Base-by-base conservation (phyloP, 1,140 invertebrate species). In the Drosophila pseudoananassae region DNA sequence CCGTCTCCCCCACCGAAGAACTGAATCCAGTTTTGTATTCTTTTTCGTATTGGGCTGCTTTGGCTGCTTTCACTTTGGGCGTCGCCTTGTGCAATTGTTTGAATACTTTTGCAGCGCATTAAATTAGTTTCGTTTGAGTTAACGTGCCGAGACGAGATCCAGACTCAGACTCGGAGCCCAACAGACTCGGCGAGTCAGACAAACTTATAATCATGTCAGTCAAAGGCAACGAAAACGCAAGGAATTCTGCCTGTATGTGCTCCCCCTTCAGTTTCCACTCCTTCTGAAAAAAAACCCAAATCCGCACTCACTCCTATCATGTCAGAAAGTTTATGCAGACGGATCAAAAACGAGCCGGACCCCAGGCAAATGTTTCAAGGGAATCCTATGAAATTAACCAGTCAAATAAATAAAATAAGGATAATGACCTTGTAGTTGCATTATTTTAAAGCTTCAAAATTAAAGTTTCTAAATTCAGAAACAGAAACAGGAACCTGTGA, bases 121-220 rank as follows among this genome's bases (percentile, higher is more conserved):
- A 89, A 89, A 89, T 89, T 89, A 89, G 84, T 89, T 89, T 89
- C 84, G 84, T 89, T 89, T 89, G 84, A 89, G 84, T 89, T 89
- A 88, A 90, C 84, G 85, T 88, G 82, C 73, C 82, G 64, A 46
- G 79, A 71, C 78, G 70, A 49, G 36, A 69, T 68, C 61, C 49
- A 55, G 69, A 68, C 61, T 56, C 60, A 70, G 55, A 46, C 43
- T 17, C 38, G 3, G 38, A 40, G 4, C 12, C 12, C 14, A 14
- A 15, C n/a, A 6, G 43, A 54, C 33, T 38, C 29, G 45, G 38
- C 36, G 60, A 74, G 47, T 71, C 75, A 87, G 64, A 76, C 78
- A 88, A 88, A 88, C 79, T 89, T 88, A 88, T 88, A 88, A 88
- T 88, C 84, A 88, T 88, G 84, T 88, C 83, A 89, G 84, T 87